phyloP scores from a whole-genome alignment of 2,888 invertebrate genomes.

The Boloria euphrosyne region DNA sequence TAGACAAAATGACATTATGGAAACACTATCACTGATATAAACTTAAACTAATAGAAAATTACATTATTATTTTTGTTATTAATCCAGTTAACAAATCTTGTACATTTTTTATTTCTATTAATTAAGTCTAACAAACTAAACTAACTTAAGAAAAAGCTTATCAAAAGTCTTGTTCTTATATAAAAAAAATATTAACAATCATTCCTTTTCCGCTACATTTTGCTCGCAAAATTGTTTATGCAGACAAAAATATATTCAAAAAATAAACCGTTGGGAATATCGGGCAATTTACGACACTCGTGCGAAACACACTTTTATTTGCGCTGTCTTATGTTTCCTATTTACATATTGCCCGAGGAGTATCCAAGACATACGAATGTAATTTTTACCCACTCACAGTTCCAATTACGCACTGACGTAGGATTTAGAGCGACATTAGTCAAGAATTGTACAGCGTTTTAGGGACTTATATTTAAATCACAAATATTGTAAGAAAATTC shows the following conservation, averaged over 20 bases:
- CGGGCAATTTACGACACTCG: constrained; percentile 20
- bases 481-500: no score
- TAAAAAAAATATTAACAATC: neutral
- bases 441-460: neutral
- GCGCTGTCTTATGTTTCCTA: constrained; percentile 27
- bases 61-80: no score
- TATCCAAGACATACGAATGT: constrained; percentile 26
- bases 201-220: neutral
- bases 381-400: constrained; percentile 30
- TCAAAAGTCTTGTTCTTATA: neutral
- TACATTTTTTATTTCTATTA: no score
- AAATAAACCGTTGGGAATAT: constrained; percentile 15
- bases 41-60: no score
- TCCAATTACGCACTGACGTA: constrained; percentile 25
- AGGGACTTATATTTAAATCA: no score
- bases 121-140: no score
- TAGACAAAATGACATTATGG: no score
- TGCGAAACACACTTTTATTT: constrained; percentile 24
- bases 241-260: constrained; percentile 9
- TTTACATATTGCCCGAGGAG: constrained; percentile 33
- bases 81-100: no score
- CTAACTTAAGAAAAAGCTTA: no score
- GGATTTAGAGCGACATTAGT: constrained; percentile 4
- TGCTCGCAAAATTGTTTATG: constrained; percentile 1
- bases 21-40: no score